Percentiles rank a stretch among this genome's conserved stretches.
Conservation (phyloP, 2,113 vertebrate species). For the Heptranchias perlo region DNA sequence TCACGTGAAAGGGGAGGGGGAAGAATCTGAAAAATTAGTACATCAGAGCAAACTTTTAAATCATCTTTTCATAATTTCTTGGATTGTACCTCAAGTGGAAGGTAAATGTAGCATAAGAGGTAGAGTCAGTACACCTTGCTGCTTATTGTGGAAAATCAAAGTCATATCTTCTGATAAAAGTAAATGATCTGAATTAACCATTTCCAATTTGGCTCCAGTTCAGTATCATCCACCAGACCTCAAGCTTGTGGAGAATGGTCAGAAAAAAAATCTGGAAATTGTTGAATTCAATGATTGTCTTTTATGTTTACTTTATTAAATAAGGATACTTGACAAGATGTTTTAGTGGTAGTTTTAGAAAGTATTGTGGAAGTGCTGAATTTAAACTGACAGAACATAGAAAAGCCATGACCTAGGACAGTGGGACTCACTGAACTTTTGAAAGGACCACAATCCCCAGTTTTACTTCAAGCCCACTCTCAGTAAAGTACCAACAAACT, state of each 20-base stretch:
- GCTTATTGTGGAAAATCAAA: not conserved
- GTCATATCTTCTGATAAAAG: not conserved
- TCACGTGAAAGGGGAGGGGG: not conserved
- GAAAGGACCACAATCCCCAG: not conserved
- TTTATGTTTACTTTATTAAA: not conserved
- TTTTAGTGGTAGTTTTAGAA: not conserved
- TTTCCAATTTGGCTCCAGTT: conserved; percentile 1
- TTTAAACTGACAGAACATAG: not conserved
- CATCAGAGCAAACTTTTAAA: not conserved
- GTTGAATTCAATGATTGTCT: not conserved
- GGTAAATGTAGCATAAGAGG: not conserved
- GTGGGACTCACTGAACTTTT: not conserved
- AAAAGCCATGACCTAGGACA: not conserved
- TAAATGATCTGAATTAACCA: not conserved
- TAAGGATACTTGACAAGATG: not conserved
- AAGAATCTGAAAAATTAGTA: not conserved
- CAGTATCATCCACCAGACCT: not conserved
- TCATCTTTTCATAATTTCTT: not conserved
- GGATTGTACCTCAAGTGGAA: not conserved
- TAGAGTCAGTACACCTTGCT: not conserved
- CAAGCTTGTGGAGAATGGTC: not conserved
- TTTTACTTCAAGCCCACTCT: not conserved
- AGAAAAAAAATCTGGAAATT: not conserved
- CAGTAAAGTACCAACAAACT: not conserved
- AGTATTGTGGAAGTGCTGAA: not conserved